Base-by-base conservation (phyloP, 1,140 invertebrate species). In the Ostrea edulis region DNA sequence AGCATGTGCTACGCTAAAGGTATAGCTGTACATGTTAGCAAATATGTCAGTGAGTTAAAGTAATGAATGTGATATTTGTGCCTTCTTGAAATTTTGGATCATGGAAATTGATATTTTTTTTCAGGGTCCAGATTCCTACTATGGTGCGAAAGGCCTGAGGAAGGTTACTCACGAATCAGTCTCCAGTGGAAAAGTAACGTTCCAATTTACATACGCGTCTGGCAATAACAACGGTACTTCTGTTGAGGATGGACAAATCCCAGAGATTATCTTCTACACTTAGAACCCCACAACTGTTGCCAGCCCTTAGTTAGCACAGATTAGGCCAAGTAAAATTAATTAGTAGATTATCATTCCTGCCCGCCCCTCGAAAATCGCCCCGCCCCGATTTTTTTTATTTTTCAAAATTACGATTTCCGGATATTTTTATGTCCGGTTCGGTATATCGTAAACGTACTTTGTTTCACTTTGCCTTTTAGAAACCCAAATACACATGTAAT, bases 141-240 rank as follows among this genome's bases (percentile, higher is more conserved):
- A 98, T 94, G 98, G 98, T 53, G 97, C 97, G 2, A 97, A 97
- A 95, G 98, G 98, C 5, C 93, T 97, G 20, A 95, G 97, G 54
- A 97, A 97, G 88, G 97, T 98, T 0, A 96, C 96, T 0, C 96
- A 97, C 2, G 97, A 98, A 93, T 97, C 97, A 91, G 96, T 97
- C 88, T 96, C 96, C 65, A 96, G 96, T 89, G 96, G 96, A 54
- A 97, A 97, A 93, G 96, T 98, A 8, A 97, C 97, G 12, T 98
- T 98, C 94, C 97, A 97, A 93, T 98, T 98, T 94, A 97, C 97
- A 0, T 98, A 97, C 93, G 97, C 97, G 17, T 96, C 97, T 25
- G 97, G 97, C 29, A 98, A 98, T 93, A 98, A 98, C 94, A 98
- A 98, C 94, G 98, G 98, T 14, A 98, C 98, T 0, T 97, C 97